Conservation (phyloP, 2,888 invertebrate species). For the Pheosia tremula region DNA sequence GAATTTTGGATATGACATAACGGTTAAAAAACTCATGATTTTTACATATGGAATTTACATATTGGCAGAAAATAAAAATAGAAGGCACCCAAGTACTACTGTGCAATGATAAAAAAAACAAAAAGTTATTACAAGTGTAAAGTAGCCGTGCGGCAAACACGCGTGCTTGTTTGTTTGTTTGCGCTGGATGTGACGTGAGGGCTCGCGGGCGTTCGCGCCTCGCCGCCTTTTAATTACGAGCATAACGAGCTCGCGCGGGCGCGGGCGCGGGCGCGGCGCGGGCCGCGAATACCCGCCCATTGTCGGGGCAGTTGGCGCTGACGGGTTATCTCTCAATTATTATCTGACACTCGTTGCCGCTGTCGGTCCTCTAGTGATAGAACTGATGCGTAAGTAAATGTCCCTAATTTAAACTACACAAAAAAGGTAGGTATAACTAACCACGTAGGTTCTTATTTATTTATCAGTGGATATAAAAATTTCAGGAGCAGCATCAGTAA, state of each 20-base stretch:
- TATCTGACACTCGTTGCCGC: constrained; percentile 17
- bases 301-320: constrained; percentile 11
- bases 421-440: no score
- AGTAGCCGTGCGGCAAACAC: constrained; percentile 10
- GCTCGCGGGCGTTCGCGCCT: constrained; percentile 38
- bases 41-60: no score
- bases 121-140: constrained; percentile 15
- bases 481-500: no score
- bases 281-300: not conserved
- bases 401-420: no score
- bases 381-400: not conserved
- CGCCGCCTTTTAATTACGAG: constrained; percentile 55
- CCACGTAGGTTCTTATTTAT: no score
- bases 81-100: no score
- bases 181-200: constrained; percentile 42
- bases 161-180: constrained; percentile 41
- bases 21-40: no score
- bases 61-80: no score
- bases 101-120: no score
- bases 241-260: not conserved
- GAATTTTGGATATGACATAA: no score
- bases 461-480: no score
- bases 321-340: constrained; percentile 39
- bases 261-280: not conserved
- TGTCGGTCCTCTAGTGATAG: not conserved